These are phyloP conservation scores for Betta splendens DNA, from an alignment of 2,797 vertebrate genomes.

Conservation along the genomic window DNA sequence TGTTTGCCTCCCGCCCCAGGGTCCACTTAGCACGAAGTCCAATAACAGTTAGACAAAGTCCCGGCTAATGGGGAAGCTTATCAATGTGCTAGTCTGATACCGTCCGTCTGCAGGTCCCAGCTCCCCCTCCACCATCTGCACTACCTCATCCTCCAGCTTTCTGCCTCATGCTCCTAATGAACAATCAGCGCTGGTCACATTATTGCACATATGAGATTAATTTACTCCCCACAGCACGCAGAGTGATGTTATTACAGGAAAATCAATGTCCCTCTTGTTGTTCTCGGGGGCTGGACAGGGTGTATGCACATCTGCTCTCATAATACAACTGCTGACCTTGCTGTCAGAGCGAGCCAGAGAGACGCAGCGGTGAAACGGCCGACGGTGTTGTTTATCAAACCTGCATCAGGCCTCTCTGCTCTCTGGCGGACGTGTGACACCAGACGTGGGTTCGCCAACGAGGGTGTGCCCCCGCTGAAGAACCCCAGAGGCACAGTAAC, in stretches of 20 bases:
- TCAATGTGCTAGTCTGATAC: conserved; percentile 56
- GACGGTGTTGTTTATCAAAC: conserved; percentile 74
- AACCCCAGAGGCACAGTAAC: conserved; percentile 36
- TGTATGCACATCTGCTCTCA: conserved; percentile 79
- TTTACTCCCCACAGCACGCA: conserved; percentile 69
- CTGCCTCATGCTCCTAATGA: conserved; percentile 64
- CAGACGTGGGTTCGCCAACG: conserved; percentile 55
- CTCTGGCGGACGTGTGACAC: conserved; percentile 65
- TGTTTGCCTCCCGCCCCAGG: conserved; percentile 58
- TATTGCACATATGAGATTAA: conserved; percentile 80
- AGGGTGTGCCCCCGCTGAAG: conserved; percentile 36
- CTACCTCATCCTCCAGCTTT: conserved; percentile 43
- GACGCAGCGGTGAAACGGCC: conserved; percentile 63
- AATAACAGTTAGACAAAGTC: conserved; percentile 69
- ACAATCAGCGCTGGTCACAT: conserved; percentile 73
- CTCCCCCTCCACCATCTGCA: conserved; percentile 15
- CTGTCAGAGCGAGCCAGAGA: conserved; percentile 71
- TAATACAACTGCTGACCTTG: conserved; percentile 83
- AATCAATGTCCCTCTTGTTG: conserved; percentile 82
- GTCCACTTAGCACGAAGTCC: conserved; percentile 70
- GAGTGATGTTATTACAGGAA: conserved; percentile 80
- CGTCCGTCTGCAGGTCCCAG: conserved; percentile 37
- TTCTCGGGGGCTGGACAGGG: conserved; percentile 70
- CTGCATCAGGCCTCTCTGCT: conserved; percentile 70
- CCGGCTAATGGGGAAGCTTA: conserved; percentile 65